phyloP scores from a whole-genome alignment of 1,140 invertebrate species.

The Apis cerana region DNA sequence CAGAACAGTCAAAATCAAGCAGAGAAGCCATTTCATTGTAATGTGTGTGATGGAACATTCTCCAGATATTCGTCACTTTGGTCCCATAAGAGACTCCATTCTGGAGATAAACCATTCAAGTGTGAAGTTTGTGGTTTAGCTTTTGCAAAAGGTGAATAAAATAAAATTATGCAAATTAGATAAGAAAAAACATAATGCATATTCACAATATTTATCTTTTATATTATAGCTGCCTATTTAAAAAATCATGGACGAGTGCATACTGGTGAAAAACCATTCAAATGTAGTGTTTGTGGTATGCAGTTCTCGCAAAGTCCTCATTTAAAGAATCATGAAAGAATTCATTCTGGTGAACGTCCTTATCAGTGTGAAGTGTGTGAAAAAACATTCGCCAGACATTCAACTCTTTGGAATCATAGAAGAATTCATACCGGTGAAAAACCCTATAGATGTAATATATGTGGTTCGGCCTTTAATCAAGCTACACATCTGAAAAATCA shows the following conservation, averaged over 20 bases:
- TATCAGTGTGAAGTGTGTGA: slow-evolving; percentile 96
- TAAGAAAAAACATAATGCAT: background rate
- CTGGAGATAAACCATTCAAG: slow-evolving; percentile 94
- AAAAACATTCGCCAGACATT: slow-evolving; percentile 93
- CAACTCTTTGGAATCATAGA: slow-evolving; percentile 94
- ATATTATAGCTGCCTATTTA: slow-evolving; percentile 87
- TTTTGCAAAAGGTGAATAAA: slow-evolving; percentile 88
- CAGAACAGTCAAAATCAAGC: slow-evolving; percentile 83
- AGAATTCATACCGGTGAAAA: slow-evolving; percentile 97
- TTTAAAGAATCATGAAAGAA: slow-evolving; percentile 95
- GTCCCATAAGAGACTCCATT: slow-evolving; percentile 92
- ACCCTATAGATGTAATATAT: slow-evolving; percentile 92
- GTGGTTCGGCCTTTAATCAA: slow-evolving; percentile 92
- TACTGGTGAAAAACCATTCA: slow-evolving; percentile 91
- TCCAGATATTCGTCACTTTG: slow-evolving; percentile 92
- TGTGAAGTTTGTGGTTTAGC: slow-evolving; percentile 96
- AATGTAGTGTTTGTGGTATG: slow-evolving; percentile 93
- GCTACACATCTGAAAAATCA: slow-evolving; percentile 94
- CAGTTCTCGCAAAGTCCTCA: slow-evolving; percentile 94
- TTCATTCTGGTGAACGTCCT: slow-evolving; percentile 93
- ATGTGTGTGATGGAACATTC: slow-evolving; percentile 91
- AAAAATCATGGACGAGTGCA: slow-evolving; percentile 96
- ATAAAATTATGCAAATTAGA: background rate
- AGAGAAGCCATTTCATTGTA: slow-evolving; percentile 92
- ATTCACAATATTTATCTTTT: slow-evolving; percentile 12